These are phyloP conservation scores for Drosophila lacicola DNA, from an alignment of 2,888 invertebrate species.

Conservation along the genomic window DNA sequence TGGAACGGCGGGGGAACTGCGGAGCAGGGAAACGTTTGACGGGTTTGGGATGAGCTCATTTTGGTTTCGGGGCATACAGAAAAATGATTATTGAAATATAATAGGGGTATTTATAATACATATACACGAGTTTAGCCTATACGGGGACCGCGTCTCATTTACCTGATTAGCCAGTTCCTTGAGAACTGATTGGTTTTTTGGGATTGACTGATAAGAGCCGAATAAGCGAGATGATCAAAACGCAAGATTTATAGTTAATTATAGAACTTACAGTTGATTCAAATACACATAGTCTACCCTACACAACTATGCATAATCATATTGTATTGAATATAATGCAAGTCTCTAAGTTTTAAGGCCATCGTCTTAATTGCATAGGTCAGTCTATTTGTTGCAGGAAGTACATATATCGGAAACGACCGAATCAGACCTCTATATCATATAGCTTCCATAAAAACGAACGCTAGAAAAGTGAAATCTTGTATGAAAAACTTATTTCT, in stretches of 20 bases:
- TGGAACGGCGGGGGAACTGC: not conserved
- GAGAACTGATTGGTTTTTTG: not conserved
- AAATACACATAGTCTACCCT: too few species aligned
- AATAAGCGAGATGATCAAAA: not conserved
- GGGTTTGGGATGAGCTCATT: conserved; percentile 68
- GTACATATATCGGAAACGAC: too few species aligned
- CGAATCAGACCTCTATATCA: too few species aligned
- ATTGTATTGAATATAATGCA: too few species aligned
- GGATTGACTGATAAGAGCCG: conserved; percentile 7
- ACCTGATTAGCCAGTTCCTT: not conserved
- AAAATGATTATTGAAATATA: conserved; percentile 52
- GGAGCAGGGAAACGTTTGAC: not conserved
- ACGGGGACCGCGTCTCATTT: not conserved
- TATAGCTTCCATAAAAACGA: too few species aligned
- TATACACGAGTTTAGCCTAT: conserved; percentile 3
- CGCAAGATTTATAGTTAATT: not conserved
- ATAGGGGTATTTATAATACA: conserved; percentile 27
- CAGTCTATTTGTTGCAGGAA: too few species aligned
- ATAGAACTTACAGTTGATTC: not conserved
- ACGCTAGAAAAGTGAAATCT: too few species aligned
- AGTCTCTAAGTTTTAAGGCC: too few species aligned
- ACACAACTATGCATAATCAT: too few species aligned
- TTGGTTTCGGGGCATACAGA: conserved; percentile 53
- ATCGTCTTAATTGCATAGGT: too few species aligned
- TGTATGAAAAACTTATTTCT: too few species aligned